Evolutionary conservation across 2,113 vertebrate genomes (phyloP), one percentile per base, ranked within the genome.

Genomic region (Drymodes brunneopygia): DNA sequence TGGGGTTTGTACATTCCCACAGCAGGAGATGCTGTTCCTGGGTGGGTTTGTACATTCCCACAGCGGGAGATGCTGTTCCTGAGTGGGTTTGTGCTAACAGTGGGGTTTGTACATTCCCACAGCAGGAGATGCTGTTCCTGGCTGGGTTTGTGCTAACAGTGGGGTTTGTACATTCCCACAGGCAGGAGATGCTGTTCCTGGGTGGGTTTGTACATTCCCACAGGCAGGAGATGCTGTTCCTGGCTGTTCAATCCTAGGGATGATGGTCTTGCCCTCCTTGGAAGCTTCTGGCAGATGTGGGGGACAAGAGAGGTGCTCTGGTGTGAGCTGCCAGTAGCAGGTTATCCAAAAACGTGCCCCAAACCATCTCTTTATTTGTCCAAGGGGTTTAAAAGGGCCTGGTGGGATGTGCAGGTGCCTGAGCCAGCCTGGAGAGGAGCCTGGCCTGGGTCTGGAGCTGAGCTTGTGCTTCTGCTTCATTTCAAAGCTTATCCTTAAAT

Each of bases 1-100:
- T 0, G 17, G 9, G 35, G 5, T 10, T 23, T 72, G 48, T 9
- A 1, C 31, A 1, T 12, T 31, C n/a, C 4, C 10, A 2, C 4
- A 3, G 38, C 38, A 38, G 38, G 38, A 38, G 38, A 38, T 11
- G 38, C 38, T 38, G 38, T 38, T 38, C 11, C 38, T 38, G 38
- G 38, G 38, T 36, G 86, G 70, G 3, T n/a, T 17, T 19, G 48
- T 8, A 1, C 31, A 1, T 12, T 28, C n/a, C 4, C 10, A 2
- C 4, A 3, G 5, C 29, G 56, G 51, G 35, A 14, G 29, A 0
- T 0, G 11, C 35, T 9, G 2, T 3, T 57, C 15, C 54, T 47
- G 53, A n/a, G n/a, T n/a, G n/a, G n/a, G n/a, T n/a, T n/a, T n/a
- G n/a, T n/a, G n/a, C n/a, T 3, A 19, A 8, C 20, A 4, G 3